Percentiles rank a stretch among this genome's conserved stretches.
phyloP scores from a whole-genome alignment of 2,797 vertebrate genomes.

The Neosilurus mollespiculum region DNA sequence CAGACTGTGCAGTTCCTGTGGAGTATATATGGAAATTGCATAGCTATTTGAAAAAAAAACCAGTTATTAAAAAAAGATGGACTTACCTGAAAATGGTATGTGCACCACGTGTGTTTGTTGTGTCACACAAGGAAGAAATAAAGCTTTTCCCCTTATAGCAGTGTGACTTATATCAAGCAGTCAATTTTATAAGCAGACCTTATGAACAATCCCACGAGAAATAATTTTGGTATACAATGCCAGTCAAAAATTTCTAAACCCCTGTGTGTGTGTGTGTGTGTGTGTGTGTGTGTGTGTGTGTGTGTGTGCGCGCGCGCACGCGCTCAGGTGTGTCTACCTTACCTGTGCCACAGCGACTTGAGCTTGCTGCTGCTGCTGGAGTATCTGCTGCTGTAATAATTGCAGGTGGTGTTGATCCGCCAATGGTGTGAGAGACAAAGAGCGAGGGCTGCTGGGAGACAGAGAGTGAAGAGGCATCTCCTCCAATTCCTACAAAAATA shows the following conservation, averaged over 20 bases:
- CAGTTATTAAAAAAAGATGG: not conserved
- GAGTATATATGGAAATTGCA: too few species aligned
- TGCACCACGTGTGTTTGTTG: too few species aligned
- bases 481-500: conserved; percentile 71
- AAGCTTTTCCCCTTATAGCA: not conserved
- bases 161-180: not conserved
- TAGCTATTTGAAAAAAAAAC: too few species aligned
- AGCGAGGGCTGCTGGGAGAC: conserved; percentile 73
- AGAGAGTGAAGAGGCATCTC: conserved; percentile 68
- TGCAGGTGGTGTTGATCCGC: conserved; percentile 82
- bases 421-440: conserved; percentile 73
- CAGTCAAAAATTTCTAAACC: not conserved
- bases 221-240: not conserved
- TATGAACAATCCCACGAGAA: not conserved
- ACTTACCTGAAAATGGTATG: not conserved
- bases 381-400: conserved; percentile 84
- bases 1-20: too few species aligned
- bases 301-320: not conserved
- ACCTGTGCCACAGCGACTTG: conserved; percentile 84
- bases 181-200: not conserved
- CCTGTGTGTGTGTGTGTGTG: not conserved
- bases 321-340: not conserved
- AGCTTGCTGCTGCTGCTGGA: conserved; percentile 85
- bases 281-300: conserved; percentile 7
- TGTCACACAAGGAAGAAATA: not conserved